Evolutionary conservation across 2,113 vertebrate genomes (phyloP).

Genomic region (Sturnus vulgaris): DNA sequence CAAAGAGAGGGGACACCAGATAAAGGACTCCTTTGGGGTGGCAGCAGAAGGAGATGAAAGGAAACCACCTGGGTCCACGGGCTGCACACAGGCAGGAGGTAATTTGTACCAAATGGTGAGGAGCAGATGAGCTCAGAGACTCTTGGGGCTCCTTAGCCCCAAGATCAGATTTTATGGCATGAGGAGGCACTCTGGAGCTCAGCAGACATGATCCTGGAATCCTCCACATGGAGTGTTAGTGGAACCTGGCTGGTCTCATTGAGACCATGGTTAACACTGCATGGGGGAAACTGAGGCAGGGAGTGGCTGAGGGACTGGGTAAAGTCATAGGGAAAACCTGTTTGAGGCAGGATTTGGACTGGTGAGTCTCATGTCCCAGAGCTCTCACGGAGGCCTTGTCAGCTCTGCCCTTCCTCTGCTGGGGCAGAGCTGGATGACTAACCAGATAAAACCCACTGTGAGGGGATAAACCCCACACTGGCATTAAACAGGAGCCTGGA

Average conservation of each 20-base stretch:
- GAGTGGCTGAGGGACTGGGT: neutral
- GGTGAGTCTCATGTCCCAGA: neutral
- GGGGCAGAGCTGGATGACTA: neutral
- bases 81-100: neutral
- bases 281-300: neutral
- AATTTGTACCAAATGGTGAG: neutral
- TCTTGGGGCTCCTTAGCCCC: neutral
- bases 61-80: neutral
- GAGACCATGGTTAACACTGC: neutral
- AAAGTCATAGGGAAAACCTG: neutral
- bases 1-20: neutral
- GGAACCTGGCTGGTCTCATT: neutral
- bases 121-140: neutral
- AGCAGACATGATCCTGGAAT: neutral
- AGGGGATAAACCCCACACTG: neutral
- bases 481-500: neutral
- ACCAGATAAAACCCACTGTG: neutral
- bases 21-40: neutral
- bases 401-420: neutral
- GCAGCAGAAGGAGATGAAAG: neutral
- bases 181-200: neutral
- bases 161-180: neutral
- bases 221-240: neutral
- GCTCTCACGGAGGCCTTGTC: neutral
- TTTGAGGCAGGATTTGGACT: neutral